Evolutionary conservation across 2,888 invertebrate species (phyloP).

Genomic region (Hecatera dysodea): DNA sequence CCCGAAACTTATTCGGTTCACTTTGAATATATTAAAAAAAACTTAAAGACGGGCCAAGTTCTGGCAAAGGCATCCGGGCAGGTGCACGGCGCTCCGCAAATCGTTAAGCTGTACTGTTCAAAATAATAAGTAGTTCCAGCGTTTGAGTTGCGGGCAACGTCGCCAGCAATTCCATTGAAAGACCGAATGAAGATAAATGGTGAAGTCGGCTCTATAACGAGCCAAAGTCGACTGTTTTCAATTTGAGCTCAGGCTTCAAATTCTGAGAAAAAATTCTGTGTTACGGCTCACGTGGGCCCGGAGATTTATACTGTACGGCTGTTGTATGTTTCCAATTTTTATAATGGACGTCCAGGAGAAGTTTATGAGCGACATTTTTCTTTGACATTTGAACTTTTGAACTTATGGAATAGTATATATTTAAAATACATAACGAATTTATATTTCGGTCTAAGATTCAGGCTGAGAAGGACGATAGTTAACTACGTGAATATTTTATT

Average conservation of each 20-base stretch:
- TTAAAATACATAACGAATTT: background rate
- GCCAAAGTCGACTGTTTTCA: slow-evolving; percentile 89
- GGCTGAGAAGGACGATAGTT: background rate
- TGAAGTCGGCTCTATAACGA: slow-evolving; percentile 87
- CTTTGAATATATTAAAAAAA: slow-evolving; percentile 50
- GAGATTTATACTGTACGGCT: slow-evolving; percentile 47
- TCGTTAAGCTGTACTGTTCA: slow-evolving; percentile 87
- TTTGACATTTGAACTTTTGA: slow-evolving; percentile 19
- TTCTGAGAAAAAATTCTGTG: slow-evolving; percentile 74
- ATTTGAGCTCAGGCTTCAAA: slow-evolving; percentile 84
- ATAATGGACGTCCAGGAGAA: slow-evolving; percentile 47
- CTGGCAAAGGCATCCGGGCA: slow-evolving; percentile 68
- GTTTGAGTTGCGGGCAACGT: slow-evolving; percentile 88
- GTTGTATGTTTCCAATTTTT: slow-evolving; percentile 59
- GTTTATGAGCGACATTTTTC: slow-evolving; percentile 52
- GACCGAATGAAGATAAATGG: slow-evolving; percentile 90
- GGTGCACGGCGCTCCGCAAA: slow-evolving; percentile 83
- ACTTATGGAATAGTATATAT: background rate
- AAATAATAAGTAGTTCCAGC: slow-evolving; percentile 89
- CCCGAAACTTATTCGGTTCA: slow-evolving; percentile 29
- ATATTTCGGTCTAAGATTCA: background rate
- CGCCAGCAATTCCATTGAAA: slow-evolving; percentile 88
- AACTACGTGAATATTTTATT: background rate
- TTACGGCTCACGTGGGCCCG: slow-evolving; percentile 55
- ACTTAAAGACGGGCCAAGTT: slow-evolving; percentile 46